These are phyloP conservation scores for Embiotoca jacksoni DNA, from an alignment of 2,113 vertebrate genomes.

Conservation along the genomic window DNA sequence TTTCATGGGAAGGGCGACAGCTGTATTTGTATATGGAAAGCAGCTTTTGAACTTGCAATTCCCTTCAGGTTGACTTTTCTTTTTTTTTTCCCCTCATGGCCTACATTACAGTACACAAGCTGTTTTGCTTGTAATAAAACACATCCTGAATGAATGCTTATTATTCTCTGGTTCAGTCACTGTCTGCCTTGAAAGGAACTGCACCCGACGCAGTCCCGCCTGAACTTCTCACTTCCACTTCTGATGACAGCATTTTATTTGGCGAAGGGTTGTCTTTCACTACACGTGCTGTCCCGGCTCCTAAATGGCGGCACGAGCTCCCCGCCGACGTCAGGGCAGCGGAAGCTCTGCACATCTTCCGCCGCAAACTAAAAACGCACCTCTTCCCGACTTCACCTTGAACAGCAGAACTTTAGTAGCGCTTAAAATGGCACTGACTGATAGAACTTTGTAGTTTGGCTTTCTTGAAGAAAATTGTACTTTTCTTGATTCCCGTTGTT, in stretches of 20 bases:
- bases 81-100: neutral
- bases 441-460: too few relatives aligned
- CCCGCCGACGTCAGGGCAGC: too few relatives aligned
- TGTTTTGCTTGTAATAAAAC: neutral
- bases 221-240: neutral
- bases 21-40: slow-evolving; percentile 37
- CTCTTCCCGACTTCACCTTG: too few relatives aligned
- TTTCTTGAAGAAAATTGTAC: too few relatives aligned
- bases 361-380: too few relatives aligned
- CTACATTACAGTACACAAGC: neutral
- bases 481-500: too few relatives aligned
- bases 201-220: neutral
- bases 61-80: neutral
- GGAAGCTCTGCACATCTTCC: too few relatives aligned
- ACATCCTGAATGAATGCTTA: neutral
- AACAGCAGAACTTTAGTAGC: too few relatives aligned
- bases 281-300: too few relatives aligned
- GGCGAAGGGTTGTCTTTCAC: neutral
- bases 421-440: too few relatives aligned
- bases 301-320: too few relatives aligned
- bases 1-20: slow-evolving; percentile 56
- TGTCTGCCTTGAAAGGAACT: neutral
- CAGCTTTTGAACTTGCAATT: neutral
- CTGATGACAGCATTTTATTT: neutral
- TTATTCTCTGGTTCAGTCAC: neutral